Evolutionary conservation across 2,797 vertebrate species (phyloP).

Genomic region (Alectoris magna): DNA sequence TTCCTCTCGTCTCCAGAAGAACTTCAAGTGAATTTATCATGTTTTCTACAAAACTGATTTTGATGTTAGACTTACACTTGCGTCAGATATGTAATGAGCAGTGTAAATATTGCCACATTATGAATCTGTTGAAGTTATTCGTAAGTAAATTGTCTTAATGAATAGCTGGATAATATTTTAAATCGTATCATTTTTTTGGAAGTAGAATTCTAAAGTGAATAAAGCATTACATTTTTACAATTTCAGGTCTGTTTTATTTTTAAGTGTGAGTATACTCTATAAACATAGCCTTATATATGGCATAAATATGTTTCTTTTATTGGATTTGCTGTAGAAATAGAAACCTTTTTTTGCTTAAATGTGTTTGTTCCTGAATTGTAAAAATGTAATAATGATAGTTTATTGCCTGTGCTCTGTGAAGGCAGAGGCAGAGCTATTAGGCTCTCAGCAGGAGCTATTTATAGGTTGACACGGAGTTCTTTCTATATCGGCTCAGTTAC

Average conservation of each 20-base stretch:
- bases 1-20: too few relatives aligned
- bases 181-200: conserved; percentile 38
- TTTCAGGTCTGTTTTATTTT: conserved; percentile 59
- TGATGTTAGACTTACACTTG: background rate
- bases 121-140: background rate
- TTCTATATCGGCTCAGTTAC: conserved; percentile 77
- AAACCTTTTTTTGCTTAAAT: conserved; percentile 75
- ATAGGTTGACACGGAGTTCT: conserved; percentile 80
- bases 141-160: conserved; percentile 24
- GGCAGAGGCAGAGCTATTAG: conserved; percentile 76
- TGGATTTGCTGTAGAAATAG: conserved; percentile 73
- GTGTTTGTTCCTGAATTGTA: conserved; percentile 77
- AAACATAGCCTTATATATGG: conserved; percentile 58
- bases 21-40: too few relatives aligned
- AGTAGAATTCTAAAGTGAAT: conserved; percentile 41
- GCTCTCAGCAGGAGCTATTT: conserved; percentile 80
- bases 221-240: conserved; percentile 65
- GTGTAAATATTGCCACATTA: background rate
- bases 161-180: conserved; percentile 44
- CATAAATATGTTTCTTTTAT: conserved; percentile 73
- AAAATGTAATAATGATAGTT: conserved; percentile 74
- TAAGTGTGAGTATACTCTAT: conserved; percentile 59
- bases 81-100: background rate
- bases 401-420: conserved; percentile 77
- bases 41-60: background rate